phyloP scores from a whole-genome alignment of 2,113 vertebrate genomes.

The Scolopax mira region DNA sequence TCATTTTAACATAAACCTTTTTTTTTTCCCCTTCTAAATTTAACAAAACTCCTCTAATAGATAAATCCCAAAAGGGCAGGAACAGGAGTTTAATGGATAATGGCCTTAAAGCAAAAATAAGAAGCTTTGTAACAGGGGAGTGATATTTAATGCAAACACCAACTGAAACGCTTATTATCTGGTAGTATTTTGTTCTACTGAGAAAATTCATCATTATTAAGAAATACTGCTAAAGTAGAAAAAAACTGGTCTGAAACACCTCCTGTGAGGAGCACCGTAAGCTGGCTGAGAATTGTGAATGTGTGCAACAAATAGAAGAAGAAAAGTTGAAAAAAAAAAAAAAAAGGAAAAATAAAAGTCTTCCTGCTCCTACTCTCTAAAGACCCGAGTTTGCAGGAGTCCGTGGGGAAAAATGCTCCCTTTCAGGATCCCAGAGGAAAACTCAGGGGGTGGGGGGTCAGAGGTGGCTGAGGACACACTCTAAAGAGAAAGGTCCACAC shows the following conservation, averaged over 20 bases:
- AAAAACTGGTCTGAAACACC: not conserved
- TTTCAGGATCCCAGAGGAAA: not conserved
- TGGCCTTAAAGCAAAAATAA: not conserved
- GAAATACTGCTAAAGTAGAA: not conserved
- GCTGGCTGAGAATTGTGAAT: not conserved
- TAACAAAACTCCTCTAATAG: not conserved
- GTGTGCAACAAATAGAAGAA: not conserved
- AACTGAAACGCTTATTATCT: not conserved
- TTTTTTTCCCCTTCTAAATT: not conserved
- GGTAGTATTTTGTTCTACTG: not conserved
- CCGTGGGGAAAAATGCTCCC: not conserved
- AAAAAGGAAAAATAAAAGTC: not conserved
- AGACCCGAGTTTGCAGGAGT: not conserved
- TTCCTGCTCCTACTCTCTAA: not conserved
- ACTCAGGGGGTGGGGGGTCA: not conserved
- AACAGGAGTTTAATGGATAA: not conserved
- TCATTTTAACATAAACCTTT: not conserved
- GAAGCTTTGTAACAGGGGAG: not conserved
- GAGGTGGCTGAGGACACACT: not conserved
- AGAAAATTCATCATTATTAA: not conserved
- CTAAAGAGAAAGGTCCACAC: rapidly evolving
- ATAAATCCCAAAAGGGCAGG: not conserved
- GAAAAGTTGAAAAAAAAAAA: not conserved
- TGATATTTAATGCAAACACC: not conserved
- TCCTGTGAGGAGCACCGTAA: not conserved